phyloP scores from a whole-genome alignment of 2,113 vertebrate species.

The Amblyornis subalaris region DNA sequence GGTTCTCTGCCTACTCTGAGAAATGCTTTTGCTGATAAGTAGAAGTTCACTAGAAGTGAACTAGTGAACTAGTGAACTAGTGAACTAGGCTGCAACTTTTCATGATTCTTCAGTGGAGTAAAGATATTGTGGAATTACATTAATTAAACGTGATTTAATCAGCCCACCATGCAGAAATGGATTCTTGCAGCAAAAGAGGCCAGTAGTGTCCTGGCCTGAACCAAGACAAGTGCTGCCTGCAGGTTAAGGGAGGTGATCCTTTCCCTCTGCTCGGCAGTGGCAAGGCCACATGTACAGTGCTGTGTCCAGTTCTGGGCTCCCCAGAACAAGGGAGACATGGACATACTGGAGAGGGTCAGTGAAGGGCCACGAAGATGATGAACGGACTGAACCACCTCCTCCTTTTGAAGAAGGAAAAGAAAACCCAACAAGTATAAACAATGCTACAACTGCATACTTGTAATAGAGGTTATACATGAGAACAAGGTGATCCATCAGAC shows the following conservation, averaged over 20 bases:
- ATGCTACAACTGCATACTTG: neutral
- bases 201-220: neutral
- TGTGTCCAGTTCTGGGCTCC: neutral
- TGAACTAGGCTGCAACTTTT: neutral
- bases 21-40: neutral
- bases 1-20: neutral
- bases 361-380: neutral
- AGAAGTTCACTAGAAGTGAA: neutral
- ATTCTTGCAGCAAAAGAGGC: neutral
- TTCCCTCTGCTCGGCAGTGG: neutral
- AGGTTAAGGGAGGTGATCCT: neutral
- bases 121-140: neutral
- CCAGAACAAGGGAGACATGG: no score
- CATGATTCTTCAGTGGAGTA: neutral
- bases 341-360: neutral
- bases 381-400: neutral
- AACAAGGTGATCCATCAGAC: neutral
- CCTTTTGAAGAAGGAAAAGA: neutral
- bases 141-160: neutral
- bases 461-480: neutral
- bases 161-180: neutral
- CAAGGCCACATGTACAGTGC: neutral
- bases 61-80: no score
- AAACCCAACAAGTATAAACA: neutral
- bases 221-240: neutral